Evolutionary conservation across 2,113 vertebrate genomes (phyloP).

Genomic region (Apeltes quadracus): DNA sequence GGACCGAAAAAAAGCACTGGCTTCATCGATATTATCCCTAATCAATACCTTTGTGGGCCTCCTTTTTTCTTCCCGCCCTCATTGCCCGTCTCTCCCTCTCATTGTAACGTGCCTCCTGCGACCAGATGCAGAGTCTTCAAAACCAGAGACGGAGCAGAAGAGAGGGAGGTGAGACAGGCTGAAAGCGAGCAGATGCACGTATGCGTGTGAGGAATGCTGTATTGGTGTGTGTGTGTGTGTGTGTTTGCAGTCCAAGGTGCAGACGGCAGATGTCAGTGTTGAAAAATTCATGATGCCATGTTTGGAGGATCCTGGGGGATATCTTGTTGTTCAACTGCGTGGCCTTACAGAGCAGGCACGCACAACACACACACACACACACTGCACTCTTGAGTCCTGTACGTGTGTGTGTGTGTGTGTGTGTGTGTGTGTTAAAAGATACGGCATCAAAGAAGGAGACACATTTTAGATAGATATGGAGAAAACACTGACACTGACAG

Average conservation of each 20-base stretch:
- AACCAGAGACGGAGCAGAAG: slow-evolving; percentile 43
- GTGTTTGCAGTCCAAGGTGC: slow-evolving; percentile 60
- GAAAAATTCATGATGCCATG: slow-evolving; percentile 81
- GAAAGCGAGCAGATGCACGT: slow-evolving; percentile 62
- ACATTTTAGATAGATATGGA: slow-evolving; percentile 27
- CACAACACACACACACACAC: slow-evolving; percentile 3
- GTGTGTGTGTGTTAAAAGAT: slow-evolving; percentile 16
- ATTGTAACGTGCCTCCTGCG: no score
- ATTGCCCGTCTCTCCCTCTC: background rate
- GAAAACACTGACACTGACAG: slow-evolving; percentile 18
- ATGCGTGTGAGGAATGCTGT: slow-evolving; percentile 21
- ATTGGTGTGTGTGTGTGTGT: slow-evolving; percentile 5
- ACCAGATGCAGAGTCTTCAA: slow-evolving; percentile 60
- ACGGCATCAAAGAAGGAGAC: slow-evolving; percentile 34
- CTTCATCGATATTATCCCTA: slow-evolving; percentile 34
- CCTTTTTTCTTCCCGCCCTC: background rate
- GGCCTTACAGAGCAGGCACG: slow-evolving; percentile 66
- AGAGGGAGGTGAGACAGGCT: slow-evolving; percentile 54
- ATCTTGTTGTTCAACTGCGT: slow-evolving; percentile 69
- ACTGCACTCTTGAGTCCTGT: background rate
- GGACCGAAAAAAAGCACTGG: slow-evolving; percentile 8
- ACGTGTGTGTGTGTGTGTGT: background rate
- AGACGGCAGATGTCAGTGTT: slow-evolving; percentile 76
- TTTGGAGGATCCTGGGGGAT: slow-evolving; percentile 77
- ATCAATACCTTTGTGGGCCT: slow-evolving; percentile 21